These are phyloP conservation scores for Hesperia comma DNA, from an alignment of 2,888 invertebrate species.

Conservation along the genomic window DNA sequence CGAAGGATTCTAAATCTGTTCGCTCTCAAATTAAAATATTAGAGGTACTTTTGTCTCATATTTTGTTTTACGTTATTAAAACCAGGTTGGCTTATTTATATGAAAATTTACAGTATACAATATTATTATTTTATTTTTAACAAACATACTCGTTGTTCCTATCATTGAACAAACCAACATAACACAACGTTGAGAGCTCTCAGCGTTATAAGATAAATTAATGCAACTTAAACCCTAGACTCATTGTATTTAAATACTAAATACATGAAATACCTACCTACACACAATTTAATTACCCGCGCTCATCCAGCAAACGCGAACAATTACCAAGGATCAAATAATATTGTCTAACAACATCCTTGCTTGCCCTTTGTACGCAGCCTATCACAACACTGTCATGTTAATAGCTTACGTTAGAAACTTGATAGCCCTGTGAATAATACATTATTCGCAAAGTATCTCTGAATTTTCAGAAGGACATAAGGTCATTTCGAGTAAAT, in stretches of 20 bases:
- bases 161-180: not conserved
- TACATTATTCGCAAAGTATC: conserved; percentile 2
- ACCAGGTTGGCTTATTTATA: no score
- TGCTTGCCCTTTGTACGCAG: conserved; percentile 14
- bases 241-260: not conserved
- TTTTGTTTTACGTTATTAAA: no score
- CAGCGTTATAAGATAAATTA: not conserved
- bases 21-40: no score
- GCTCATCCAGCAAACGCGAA: not conserved
- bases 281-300: not conserved
- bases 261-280: not conserved
- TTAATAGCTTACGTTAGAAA: conserved; percentile 6
- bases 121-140: not conserved
- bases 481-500: no score
- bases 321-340: conserved; percentile 14
- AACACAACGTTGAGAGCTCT: not conserved
- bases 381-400: conserved; percentile 21
- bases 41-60: no score
- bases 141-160: not conserved
- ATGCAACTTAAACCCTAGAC: not conserved
- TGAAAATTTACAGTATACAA: no score
- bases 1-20: no score
- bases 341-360: conserved; percentile 9
- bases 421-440: conserved; percentile 26
- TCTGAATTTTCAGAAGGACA: no score